Evolutionary conservation across 2,888 invertebrate species (phyloP).

Genomic region (Tineola bisselliella): DNA sequence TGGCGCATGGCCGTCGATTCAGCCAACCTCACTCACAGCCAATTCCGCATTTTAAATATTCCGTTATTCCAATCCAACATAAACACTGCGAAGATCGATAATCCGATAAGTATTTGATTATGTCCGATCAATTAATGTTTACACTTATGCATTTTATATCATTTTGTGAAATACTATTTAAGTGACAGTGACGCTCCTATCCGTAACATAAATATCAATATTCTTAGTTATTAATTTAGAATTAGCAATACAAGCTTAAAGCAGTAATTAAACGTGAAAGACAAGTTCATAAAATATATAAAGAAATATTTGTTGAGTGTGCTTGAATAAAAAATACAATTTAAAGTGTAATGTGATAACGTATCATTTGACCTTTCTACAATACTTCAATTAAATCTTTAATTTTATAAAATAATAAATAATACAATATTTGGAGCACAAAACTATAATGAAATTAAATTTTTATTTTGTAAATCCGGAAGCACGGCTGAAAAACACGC

Average conservation of each 20-base stretch:
- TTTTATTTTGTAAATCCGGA: too few relatives aligned
- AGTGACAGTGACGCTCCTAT: not conserved
- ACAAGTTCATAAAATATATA: too few relatives aligned
- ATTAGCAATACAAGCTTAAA: not conserved
- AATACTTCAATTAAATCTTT: too few relatives aligned
- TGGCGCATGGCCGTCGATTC: slow-evolving; percentile 31
- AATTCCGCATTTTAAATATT: slow-evolving; percentile 64
- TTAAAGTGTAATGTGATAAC: not conserved
- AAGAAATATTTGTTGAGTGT: not conserved
- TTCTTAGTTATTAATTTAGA: not conserved
- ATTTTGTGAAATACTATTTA: not conserved
- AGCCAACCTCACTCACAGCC: slow-evolving; percentile 26
- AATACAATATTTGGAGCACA: too few relatives aligned
- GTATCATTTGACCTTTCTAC: not conserved
- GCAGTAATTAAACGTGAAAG: not conserved
- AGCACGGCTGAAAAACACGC: not conserved
- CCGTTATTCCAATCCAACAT: slow-evolving; percentile 32
- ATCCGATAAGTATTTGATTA: not conserved
- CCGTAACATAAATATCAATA: not conserved
- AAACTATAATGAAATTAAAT: too few relatives aligned
- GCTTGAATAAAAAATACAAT: not conserved
- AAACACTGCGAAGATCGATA: slow-evolving; percentile 7
- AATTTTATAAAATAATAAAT: too few relatives aligned
- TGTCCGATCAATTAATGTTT: not conserved
- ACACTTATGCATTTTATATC: not conserved